These are phyloP conservation scores for Peucedramus taeniatus DNA, from an alignment of 2,113 vertebrate species.

Conservation along the genomic window DNA sequence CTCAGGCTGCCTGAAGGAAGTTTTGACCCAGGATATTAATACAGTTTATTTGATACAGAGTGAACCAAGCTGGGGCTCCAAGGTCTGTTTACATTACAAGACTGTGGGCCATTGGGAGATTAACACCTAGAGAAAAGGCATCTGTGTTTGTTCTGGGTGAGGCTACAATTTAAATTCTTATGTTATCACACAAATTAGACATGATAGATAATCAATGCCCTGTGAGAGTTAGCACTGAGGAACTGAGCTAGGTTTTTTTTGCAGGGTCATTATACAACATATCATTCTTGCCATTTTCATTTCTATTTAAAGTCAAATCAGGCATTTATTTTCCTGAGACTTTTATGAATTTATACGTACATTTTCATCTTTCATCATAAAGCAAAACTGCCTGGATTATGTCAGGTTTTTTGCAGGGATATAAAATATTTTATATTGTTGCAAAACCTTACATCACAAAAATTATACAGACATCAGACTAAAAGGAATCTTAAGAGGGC, in stretches of 20 bases:
- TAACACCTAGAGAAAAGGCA: slow-evolving; percentile 63
- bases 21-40: slow-evolving; percentile 78
- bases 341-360: not conserved
- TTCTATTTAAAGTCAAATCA: slow-evolving; percentile 31
- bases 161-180: slow-evolving; percentile 76
- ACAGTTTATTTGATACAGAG: slow-evolving; percentile 76
- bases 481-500: not conserved
- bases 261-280: slow-evolving; percentile 55
- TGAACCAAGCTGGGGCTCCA: slow-evolving; percentile 67
- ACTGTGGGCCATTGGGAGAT: slow-evolving; percentile 40
- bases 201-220: slow-evolving; percentile 85
- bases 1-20: slow-evolving; percentile 72
- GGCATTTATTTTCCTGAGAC: slow-evolving; percentile 1
- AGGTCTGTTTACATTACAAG: slow-evolving; percentile 52
- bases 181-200: slow-evolving; percentile 80
- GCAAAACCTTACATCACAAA: not conserved
- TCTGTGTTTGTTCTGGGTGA: slow-evolving; percentile 69
- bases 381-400: slow-evolving; percentile 1
- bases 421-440: not conserved
- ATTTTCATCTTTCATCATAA: not conserved
- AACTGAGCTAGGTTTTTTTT: slow-evolving; percentile 76
- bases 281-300: not conserved
- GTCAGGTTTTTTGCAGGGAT: not conserved
- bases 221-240: slow-evolving; percentile 77
- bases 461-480: not conserved